Conservation (phyloP, 2,797 vertebrate genomes). For the Siniperca scherzeri region DNA sequence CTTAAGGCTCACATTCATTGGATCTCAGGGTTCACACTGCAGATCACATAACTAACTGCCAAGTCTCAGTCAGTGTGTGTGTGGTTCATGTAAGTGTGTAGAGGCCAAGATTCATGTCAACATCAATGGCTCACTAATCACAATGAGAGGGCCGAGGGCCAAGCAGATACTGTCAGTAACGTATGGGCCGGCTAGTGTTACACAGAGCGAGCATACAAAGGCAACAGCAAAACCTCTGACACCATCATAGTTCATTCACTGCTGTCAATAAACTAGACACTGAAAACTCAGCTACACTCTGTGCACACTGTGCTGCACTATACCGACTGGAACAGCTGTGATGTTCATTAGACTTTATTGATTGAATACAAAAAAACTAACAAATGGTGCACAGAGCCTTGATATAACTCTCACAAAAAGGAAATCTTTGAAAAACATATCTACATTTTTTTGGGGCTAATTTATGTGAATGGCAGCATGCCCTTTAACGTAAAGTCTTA, state of each 20-base stretch:
- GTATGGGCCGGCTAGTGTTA: slow-evolving; percentile 55
- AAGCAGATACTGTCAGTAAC: slow-evolving; percentile 49
- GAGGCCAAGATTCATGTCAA: slow-evolving; percentile 70
- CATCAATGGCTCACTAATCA: slow-evolving; percentile 76
- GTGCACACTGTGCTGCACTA: slow-evolving; percentile 19
- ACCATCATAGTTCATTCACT: slow-evolving; percentile 62
- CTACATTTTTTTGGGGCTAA: not conserved
- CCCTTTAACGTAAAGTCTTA: not conserved
- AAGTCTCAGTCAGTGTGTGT: slow-evolving; percentile 19
- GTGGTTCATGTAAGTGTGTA: slow-evolving; percentile 27
- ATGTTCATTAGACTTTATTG: slow-evolving; percentile 56
- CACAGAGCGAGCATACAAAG: slow-evolving; percentile 56
- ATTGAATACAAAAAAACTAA: slow-evolving; percentile 14
- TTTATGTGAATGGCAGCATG: not conserved
- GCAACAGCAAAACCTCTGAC: slow-evolving; percentile 57
- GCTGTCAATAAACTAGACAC: slow-evolving; percentile 66
- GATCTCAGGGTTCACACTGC: slow-evolving; percentile 37
- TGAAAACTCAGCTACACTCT: slow-evolving; percentile 54
- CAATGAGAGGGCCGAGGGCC: slow-evolving; percentile 57
- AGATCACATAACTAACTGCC: slow-evolving; percentile 66
- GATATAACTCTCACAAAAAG: not conserved
- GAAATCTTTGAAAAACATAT: not conserved
- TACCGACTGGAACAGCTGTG: slow-evolving; percentile 49
- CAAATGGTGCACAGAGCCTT: slow-evolving; percentile 10
- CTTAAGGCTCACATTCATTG: slow-evolving; percentile 36